phyloP scores from a whole-genome alignment of 2,888 invertebrate genomes.

The Ceraclea dissimilis region DNA sequence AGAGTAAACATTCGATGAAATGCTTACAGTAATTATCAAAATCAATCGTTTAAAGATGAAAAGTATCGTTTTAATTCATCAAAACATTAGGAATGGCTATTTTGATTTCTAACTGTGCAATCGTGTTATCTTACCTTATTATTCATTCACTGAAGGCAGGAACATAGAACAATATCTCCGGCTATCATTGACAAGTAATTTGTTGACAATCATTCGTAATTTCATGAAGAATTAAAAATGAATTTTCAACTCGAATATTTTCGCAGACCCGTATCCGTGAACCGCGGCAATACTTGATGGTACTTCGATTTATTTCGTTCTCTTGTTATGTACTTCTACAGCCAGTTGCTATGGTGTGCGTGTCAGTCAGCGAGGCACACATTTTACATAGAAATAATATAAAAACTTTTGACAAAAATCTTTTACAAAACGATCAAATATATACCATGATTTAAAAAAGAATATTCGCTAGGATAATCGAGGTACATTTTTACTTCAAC shows the following conservation, averaged over 20 bases:
- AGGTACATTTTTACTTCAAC: no score
- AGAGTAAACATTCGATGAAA: no score
- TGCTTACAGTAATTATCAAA: no score
- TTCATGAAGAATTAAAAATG: conserved; percentile 13
- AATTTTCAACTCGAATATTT: conserved; percentile 9
- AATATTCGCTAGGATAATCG: no score
- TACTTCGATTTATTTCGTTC: conserved; percentile 25
- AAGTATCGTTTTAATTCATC: no score
- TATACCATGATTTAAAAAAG: no score
- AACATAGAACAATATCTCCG: conserved; percentile 9
- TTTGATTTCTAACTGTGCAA: no score
- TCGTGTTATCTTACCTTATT: conserved; percentile 14
- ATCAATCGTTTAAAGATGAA: no score
- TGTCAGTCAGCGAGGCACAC: conserved; percentile 6
- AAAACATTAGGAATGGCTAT: no score
- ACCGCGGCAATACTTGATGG: conserved; percentile 15
- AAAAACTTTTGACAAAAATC: no score
- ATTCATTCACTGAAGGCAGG: conserved; percentile 12
- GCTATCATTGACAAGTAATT: conserved; percentile 8
- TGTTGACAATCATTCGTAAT: conserved; percentile 14
- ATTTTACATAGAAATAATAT: no score
- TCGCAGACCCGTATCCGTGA: conserved; percentile 12
- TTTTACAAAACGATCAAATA: no score
- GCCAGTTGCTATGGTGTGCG: conserved; percentile 14
- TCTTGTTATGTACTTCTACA: conserved; percentile 15